phyloP scores from a whole-genome alignment of 2,888 invertebrate species.

The Drosophila greeni region DNA sequence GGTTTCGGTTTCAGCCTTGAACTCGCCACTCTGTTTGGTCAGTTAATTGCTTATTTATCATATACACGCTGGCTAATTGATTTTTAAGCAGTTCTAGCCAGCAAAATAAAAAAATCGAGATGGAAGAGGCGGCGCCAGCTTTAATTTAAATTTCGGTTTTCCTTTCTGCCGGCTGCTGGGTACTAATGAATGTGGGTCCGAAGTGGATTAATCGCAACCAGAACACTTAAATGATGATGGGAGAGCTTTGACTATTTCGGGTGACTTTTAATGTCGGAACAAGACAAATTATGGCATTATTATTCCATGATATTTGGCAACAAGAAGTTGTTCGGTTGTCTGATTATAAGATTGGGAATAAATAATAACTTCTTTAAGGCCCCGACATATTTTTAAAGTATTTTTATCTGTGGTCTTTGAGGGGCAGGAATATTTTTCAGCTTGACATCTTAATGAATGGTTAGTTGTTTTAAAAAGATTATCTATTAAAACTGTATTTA shows the following conservation, averaged over 20 bases:
- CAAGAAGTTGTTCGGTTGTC: constrained; percentile 3
- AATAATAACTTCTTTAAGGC: neutral
- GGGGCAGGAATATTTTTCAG: neutral
- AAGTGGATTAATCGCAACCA: constrained; percentile 29
- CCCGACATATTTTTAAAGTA: neutral
- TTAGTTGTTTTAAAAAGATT: no score
- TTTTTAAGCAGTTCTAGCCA: constrained; percentile 54
- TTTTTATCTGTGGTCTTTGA: neutral
- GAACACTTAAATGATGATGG: constrained; percentile 18
- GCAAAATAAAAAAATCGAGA: constrained; percentile 9
- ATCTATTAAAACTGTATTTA: neutral
- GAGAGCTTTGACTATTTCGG: constrained; percentile 1
- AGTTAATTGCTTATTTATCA: constrained; percentile 61
- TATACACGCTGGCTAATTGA: constrained; percentile 52
- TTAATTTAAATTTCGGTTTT: constrained; percentile 46
- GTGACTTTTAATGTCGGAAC: neutral
- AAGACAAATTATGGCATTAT: constrained; percentile 5
- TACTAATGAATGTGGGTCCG: constrained; percentile 29
- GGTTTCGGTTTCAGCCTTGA: constrained; percentile 58
- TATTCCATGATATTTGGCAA: neutral
- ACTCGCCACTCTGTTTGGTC: constrained; percentile 47
- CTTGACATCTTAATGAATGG: neutral
- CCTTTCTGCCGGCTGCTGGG: constrained; percentile 22
- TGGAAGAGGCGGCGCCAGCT: constrained; percentile 31
- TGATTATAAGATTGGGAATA: neutral